A percentile compares a stretch with the other conserved stretches of the same genome.
These are phyloP conservation scores for Abrostola triplasia DNA, from an alignment of 2,888 invertebrate species.

Conservation along the genomic window DNA sequence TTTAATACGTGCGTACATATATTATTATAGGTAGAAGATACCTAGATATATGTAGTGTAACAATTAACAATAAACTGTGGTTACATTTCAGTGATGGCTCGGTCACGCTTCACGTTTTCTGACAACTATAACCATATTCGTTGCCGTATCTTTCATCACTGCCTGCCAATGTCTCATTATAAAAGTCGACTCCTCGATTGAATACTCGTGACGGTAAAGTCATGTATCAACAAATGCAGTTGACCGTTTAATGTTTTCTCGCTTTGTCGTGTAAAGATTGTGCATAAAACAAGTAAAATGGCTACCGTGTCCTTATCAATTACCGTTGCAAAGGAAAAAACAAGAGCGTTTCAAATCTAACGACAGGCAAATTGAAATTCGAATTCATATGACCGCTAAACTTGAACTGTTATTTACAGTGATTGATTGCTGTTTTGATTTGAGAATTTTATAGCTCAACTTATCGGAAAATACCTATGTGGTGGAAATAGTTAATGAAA, in stretches of 20 bases:
- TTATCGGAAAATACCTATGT: constrained; percentile 11
- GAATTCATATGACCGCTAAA: neutral
- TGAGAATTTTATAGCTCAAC: constrained; percentile 8
- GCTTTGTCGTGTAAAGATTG: constrained; percentile 27
- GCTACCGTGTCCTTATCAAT: constrained; percentile 12
- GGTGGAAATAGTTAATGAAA: constrained; percentile 13
- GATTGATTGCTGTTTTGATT: constrained; percentile 25
- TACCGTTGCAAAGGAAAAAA: constrained; percentile 4
- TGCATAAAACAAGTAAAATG: constrained; percentile 18
- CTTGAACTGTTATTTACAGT: constrained; percentile 1
- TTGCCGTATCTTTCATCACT: neutral
- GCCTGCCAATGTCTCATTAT: constrained; percentile 5
- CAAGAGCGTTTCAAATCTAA: constrained; percentile 8
- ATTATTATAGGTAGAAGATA: neutral
- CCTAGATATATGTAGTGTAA: neutral
- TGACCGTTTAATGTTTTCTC: constrained; percentile 17
- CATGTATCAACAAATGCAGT: constrained; percentile 25
- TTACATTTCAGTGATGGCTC: constrained; percentile 9
- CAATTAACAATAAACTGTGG: neutral
- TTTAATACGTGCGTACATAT: neutral
- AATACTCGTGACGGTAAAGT: constrained; percentile 10
- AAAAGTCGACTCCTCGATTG: constrained; percentile 12
- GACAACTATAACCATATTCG: constrained; percentile 4
- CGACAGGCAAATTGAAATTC: constrained; percentile 11
- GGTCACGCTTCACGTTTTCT: neutral